Evolutionary conservation across 2,888 invertebrate genomes (phyloP).

Genomic region (Trypoxylon attenuatum): DNA sequence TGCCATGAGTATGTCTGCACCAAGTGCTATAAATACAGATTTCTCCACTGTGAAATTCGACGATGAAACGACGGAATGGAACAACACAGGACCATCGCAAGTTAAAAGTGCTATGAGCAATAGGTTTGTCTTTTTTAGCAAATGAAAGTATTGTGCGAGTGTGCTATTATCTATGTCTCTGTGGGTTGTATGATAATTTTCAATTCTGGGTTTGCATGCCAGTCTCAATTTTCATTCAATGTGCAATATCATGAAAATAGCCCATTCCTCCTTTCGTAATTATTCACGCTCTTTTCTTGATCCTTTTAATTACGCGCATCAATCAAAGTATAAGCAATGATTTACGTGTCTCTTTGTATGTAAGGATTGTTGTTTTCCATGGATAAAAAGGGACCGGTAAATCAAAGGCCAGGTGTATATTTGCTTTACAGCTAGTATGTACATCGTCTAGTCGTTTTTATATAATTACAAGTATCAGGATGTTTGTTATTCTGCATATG

Average conservation of each 20-base stretch:
- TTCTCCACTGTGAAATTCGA: constrained; percentile 83
- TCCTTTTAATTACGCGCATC: constrained; percentile 3
- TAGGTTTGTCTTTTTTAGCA: constrained; percentile 60
- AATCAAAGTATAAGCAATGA: too few relatives aligned
- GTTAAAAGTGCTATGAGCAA: constrained; percentile 70
- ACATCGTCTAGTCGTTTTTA: not conserved
- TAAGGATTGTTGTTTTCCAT: too few relatives aligned
- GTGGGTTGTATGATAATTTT: constrained; percentile 24
- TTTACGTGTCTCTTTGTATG: too few relatives aligned
- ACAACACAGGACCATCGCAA: constrained; percentile 67
- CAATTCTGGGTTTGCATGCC: constrained; percentile 55
- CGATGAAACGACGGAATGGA: constrained; percentile 76
- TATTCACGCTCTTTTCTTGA: constrained; percentile 30
- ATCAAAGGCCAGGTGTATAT: too few relatives aligned
- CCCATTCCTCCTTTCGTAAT: constrained; percentile 54
- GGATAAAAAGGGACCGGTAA: too few relatives aligned
- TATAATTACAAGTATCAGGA: not conserved
- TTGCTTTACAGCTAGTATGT: not conserved
- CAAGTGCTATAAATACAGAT: constrained; percentile 88
- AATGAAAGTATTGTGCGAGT: not conserved
- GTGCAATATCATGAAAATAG: constrained; percentile 42
- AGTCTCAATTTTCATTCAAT: constrained; percentile 54
- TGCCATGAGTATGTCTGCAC: constrained; percentile 89
- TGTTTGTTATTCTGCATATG: not conserved
- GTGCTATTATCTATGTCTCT: not conserved